Percentiles rank a stretch among this genome's conserved stretches.
Conservation (phyloP, 2,797 vertebrate genomes). For the Gallinago solitaria region DNA sequence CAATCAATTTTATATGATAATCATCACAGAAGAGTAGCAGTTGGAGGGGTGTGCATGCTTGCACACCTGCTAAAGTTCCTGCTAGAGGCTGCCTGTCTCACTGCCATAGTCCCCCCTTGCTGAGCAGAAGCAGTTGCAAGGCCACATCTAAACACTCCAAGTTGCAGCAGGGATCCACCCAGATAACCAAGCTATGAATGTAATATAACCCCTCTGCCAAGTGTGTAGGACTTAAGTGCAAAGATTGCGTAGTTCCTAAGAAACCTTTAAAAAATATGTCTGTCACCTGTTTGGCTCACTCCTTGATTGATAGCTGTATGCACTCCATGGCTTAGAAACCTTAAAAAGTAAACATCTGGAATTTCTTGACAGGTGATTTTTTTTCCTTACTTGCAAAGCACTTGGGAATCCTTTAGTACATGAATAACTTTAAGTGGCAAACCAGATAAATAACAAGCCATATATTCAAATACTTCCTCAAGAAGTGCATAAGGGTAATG, state of each 20-base stretch:
- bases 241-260: not conserved
- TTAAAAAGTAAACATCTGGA: constrained; percentile 36
- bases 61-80: not conserved
- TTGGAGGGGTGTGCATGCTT: not conserved
- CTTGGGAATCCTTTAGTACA: not conserved
- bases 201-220: not conserved
- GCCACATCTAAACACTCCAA: not conserved
- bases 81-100: not conserved
- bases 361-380: constrained; percentile 37
- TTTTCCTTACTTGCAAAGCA: constrained; percentile 16
- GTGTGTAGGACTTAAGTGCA: not conserved
- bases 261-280: not conserved
- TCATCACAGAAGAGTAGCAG: not conserved
- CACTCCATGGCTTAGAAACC: not conserved
- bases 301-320: constrained; percentile 3
- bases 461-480: not conserved
- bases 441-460: not conserved
- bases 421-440: constrained; percentile 16
- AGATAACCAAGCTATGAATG: not conserved
- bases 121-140: not conserved
- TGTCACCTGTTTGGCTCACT: constrained; percentile 5
- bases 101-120: not conserved
- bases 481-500: not conserved
- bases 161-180: not conserved
- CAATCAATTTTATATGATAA: not conserved